Evolutionary conservation across 2,113 vertebrate genomes (phyloP).

Genomic region (Pygoscelis antarcticus): DNA sequence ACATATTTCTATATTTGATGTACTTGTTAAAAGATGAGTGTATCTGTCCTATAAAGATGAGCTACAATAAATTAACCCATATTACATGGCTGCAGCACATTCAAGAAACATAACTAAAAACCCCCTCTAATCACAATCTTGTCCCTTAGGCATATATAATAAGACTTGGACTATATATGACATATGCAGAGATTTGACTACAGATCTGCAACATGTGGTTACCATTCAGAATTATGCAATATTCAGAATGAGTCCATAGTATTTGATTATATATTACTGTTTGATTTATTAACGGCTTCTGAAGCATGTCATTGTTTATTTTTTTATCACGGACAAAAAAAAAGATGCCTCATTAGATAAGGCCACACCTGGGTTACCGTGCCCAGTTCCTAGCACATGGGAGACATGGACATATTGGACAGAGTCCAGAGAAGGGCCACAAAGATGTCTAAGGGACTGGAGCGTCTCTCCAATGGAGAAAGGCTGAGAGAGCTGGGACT

Average conservation of each 20-base stretch:
- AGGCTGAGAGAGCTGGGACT: neutral
- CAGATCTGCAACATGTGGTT: neutral
- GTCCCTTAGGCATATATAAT: neutral
- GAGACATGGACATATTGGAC: neutral
- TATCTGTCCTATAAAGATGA: neutral
- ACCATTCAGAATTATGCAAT: neutral
- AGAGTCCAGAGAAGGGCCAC: neutral
- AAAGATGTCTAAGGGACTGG: neutral
- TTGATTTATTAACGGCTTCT: neutral
- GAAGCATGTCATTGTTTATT: neutral
- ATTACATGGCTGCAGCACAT: neutral
- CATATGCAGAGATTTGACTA: neutral
- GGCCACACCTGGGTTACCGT: neutral
- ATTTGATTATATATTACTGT: neutral
- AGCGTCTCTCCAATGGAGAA: neutral
- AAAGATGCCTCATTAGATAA: neutral
- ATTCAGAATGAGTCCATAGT: neutral
- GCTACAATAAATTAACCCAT: neutral
- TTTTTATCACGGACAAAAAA: neutral
- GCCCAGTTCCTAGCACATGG: neutral
- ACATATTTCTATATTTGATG: neutral
- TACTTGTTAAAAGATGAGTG: neutral
- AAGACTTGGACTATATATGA: neutral
- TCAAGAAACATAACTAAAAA: neutral
- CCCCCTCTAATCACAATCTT: rapidly evolving